Percentiles rank a stretch among this genome's conserved stretches.
These are phyloP conservation scores for Vandiemenella viatica DNA, from an alignment of 2,888 invertebrate genomes.

Conservation along the genomic window DNA sequence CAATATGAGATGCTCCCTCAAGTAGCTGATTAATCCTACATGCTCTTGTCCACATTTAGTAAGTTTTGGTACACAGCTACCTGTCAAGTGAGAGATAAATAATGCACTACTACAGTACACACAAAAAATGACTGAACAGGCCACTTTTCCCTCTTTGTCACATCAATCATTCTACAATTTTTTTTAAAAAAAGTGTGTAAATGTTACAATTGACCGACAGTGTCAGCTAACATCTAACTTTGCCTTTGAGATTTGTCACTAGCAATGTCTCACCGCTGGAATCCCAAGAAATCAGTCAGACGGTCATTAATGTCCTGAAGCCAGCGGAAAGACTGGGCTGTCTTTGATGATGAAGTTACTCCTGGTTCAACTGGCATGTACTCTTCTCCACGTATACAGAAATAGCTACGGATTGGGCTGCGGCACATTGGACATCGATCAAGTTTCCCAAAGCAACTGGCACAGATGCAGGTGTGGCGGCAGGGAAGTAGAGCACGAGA, in stretches of 20 bases:
- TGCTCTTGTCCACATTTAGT: no score
- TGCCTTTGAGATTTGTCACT: no score
- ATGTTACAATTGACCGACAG: no score
- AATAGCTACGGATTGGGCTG: slow-evolving; percentile 66
- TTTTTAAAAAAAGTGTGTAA: no score
- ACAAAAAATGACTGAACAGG: no score
- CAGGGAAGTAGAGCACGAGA: slow-evolving; percentile 71
- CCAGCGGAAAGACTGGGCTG: slow-evolving; percentile 30
- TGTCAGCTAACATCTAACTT: no score
- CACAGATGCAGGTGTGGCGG: slow-evolving; percentile 73
- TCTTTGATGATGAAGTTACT: slow-evolving; percentile 24
- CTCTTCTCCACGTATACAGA: slow-evolving; percentile 65
- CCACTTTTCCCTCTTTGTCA: no score
- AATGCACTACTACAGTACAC: no score
- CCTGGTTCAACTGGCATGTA: slow-evolving; percentile 36
- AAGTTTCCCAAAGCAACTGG: slow-evolving; percentile 60
- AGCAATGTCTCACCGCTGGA: slow-evolving; percentile 29
- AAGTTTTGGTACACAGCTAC: no score
- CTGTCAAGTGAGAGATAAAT: no score
- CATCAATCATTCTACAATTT: background rate
- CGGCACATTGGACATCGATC: slow-evolving; percentile 80
- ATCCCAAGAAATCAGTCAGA: slow-evolving; percentile 59
- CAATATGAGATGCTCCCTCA: no score
- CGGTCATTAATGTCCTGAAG: slow-evolving; percentile 52
- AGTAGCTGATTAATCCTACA: no score